Evolutionary conservation across 2,113 vertebrate species (phyloP).

Genomic region (Psilopsiagon aurifrons): DNA sequence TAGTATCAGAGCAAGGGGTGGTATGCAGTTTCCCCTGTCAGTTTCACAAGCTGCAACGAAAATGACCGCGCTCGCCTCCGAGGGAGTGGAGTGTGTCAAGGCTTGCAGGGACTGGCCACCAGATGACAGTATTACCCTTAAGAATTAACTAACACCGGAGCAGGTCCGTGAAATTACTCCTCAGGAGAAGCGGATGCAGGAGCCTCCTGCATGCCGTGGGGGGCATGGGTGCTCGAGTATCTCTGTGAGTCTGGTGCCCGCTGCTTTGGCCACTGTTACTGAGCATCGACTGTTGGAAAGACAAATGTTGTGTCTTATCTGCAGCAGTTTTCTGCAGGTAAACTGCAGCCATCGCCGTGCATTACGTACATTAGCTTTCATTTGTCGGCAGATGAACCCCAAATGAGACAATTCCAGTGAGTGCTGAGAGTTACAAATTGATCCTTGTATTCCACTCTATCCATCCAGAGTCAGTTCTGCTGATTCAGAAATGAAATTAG

Average conservation of each 20-base stretch:
- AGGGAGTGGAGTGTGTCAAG: not conserved
- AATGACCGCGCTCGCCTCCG: fast-evolving
- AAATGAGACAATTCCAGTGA: not conserved
- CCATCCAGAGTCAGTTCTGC: not conserved
- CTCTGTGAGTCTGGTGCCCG: not conserved
- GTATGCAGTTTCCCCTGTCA: not conserved
- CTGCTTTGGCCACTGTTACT: not conserved
- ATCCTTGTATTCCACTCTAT: not conserved
- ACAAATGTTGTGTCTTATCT: not conserved
- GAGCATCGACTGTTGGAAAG: fast-evolving
- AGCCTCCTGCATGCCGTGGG: fast-evolving
- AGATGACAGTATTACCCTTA: conserved; percentile 47
- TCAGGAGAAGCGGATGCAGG: not conserved
- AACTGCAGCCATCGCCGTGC: not conserved
- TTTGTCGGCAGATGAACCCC: not conserved
- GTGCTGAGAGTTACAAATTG: not conserved
- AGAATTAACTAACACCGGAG: fast-evolving
- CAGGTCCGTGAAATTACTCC: fast-evolving
- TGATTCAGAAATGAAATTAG: not conserved
- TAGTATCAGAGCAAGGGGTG: not conserved
- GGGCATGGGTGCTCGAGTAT: not conserved
- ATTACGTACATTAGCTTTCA: not conserved
- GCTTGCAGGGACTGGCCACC: conserved; percentile 22
- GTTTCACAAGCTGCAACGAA: not conserved
- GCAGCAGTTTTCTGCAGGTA: not conserved